Conservation (phyloP, 2,113 vertebrate genomes). For the Rattus norvegicus region DNA sequence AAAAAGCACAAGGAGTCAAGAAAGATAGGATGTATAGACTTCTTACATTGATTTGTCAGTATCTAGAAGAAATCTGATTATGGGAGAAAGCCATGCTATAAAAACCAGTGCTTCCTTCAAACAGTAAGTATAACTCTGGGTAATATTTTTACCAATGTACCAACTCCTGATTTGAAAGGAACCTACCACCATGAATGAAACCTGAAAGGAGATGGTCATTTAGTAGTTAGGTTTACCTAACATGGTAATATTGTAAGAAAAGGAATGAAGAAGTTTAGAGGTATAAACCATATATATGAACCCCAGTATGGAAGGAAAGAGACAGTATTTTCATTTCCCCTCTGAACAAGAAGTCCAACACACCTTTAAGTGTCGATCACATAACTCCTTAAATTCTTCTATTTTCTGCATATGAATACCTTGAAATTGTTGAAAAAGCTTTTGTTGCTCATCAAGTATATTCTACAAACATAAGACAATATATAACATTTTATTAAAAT, state of each 20-base stretch:
- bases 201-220: neutral
- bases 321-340: neutral
- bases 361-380: neutral
- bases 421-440: neutral
- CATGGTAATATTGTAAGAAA: neutral
- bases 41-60: neutral
- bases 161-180: neutral
- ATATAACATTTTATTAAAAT: too few relatives aligned
- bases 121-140: neutral
- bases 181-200: neutral
- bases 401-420: neutral
- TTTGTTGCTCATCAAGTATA: neutral
- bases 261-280: neutral
- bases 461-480: too few relatives aligned
- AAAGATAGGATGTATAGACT: neutral
- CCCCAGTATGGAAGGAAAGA: neutral
- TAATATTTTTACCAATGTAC: neutral
- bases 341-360: neutral
- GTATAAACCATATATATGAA: neutral
- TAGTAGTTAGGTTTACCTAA: too few relatives aligned
- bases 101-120: neutral
- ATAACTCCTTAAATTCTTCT: neutral
- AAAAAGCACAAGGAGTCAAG: neutral
- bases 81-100: neutral
- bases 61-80: neutral